phyloP scores from a whole-genome alignment of 1,140 invertebrate genomes.

The Brachionus koreanus region DNA sequence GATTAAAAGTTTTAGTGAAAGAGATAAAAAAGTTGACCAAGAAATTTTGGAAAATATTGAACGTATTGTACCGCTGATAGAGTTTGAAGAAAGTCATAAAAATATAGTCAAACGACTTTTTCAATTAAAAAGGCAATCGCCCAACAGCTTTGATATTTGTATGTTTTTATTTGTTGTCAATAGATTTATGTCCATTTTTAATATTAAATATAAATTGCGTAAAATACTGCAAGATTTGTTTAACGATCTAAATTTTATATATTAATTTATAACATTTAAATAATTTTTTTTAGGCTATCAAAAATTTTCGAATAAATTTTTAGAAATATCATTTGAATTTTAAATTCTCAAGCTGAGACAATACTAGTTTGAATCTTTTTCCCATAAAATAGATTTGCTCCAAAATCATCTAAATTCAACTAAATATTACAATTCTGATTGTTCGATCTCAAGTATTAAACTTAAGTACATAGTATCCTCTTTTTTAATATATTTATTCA shows the following conservation, averaged over 20 bases:
- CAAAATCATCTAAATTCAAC: too few relatives aligned
- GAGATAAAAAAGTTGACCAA: not conserved
- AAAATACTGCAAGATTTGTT: constrained; percentile 27
- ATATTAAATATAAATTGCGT: not conserved
- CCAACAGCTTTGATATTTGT: not conserved
- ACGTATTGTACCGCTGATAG: not conserved
- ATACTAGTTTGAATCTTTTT: too few relatives aligned
- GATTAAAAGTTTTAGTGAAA: not conserved
- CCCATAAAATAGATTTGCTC: too few relatives aligned
- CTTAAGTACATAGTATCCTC: too few relatives aligned
- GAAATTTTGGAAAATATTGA: not conserved
- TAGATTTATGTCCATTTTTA: not conserved
- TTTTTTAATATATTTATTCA: too few relatives aligned
- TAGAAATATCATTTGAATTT: not conserved
- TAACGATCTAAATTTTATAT: constrained; percentile 10
- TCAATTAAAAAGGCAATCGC: not conserved
- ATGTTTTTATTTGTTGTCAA: not conserved
- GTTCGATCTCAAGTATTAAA: too few relatives aligned
- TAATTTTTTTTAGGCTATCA: not conserved
- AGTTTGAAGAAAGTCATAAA: constrained; percentile 3
- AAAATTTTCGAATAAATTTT: not conserved
- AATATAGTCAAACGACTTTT: not conserved
- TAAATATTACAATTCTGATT: too few relatives aligned
- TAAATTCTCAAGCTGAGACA: not conserved
- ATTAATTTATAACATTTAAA: not conserved